phyloP scores from a whole-genome alignment of 2,888 invertebrate species.

The Pseudococcus longispinus region DNA sequence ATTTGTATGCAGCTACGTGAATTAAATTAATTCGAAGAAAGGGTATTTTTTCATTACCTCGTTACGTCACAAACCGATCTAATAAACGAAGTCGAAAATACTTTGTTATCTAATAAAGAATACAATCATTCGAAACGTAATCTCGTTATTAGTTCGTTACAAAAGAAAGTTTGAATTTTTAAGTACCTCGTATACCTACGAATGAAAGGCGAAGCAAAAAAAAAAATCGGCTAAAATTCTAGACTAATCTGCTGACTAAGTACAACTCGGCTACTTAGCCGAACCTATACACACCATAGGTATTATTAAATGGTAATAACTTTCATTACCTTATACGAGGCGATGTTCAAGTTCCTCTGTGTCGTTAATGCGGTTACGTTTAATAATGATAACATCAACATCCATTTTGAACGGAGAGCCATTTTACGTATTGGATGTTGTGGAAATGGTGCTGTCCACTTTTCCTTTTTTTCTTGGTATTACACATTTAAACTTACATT shows the following conservation, averaged over 20 bases:
- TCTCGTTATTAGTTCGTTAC: background rate
- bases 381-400: slow-evolving; percentile 53
- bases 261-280: background rate
- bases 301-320: background rate
- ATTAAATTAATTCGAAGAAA: background rate
- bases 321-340: slow-evolving; percentile 23
- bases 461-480: slow-evolving; percentile 55
- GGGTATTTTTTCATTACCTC: background rate
- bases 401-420: slow-evolving; percentile 54
- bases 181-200: background rate
- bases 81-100: background rate
- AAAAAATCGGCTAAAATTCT: background rate
- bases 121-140: background rate
- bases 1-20: background rate
- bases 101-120: background rate
- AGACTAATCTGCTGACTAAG: background rate
- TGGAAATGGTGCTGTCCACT: slow-evolving; percentile 55
- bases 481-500: slow-evolving; percentile 55
- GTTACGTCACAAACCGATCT: background rate
- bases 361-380: slow-evolving; percentile 47
- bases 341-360: slow-evolving; percentile 37
- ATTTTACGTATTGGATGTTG: slow-evolving; percentile 51
- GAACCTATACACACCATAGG: background rate
- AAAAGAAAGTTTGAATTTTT: background rate
- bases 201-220: background rate